Conservation (phyloP, 2,113 vertebrate genomes). For the Nestor notabilis region DNA sequence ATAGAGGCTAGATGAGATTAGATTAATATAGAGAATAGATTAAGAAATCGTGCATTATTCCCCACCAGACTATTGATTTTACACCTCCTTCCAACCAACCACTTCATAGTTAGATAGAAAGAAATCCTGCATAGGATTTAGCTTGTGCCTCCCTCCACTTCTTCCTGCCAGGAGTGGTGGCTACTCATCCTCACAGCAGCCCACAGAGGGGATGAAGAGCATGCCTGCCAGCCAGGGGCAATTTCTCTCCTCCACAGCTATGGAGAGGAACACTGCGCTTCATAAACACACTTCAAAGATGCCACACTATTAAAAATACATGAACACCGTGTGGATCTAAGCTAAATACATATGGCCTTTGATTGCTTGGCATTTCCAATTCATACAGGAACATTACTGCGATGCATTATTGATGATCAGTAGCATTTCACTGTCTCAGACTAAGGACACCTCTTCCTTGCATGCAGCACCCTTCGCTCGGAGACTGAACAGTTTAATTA, state of each 20-base stretch:
- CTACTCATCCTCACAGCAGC: neutral
- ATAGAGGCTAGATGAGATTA: neutral
- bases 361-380: constrained; percentile 79
- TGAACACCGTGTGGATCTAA: constrained; percentile 74
- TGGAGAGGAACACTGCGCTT: neutral
- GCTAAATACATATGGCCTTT: constrained; percentile 81
- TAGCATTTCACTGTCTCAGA: constrained; percentile 62
- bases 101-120: neutral
- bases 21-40: neutral
- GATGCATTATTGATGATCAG: constrained; percentile 76
- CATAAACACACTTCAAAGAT: constrained; percentile 77
- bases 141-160: neutral
- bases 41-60: neutral
- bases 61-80: neutral
- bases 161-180: neutral
- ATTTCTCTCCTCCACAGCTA: neutral
- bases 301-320: constrained; percentile 80
- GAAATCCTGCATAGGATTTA: neutral
- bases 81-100: neutral
- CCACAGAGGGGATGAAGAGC: neutral
- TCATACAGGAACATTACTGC: constrained; percentile 74
- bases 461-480: neutral
- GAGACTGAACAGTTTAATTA: constrained; percentile 60
- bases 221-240: neutral
- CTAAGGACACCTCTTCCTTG: neutral